These are phyloP conservation scores for Mormyrops boulengeri DNA, from an alignment of 2,797 vertebrate genomes.

Conservation along the genomic window DNA sequence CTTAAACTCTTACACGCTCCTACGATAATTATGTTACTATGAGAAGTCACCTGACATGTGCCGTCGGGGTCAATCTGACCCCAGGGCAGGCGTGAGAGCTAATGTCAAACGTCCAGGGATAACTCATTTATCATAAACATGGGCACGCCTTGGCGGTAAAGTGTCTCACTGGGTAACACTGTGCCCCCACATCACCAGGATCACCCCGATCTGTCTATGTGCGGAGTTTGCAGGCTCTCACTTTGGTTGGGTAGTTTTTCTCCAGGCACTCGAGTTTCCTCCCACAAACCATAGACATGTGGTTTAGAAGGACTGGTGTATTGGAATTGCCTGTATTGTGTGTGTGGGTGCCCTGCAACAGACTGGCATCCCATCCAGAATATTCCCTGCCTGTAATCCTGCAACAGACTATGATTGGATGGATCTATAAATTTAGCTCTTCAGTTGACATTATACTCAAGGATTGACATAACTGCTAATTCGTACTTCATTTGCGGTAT, in stretches of 20 bases:
- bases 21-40: neutral
- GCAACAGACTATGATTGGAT: neutral
- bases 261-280: neutral
- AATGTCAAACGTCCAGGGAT: neutral
- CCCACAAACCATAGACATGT: neutral
- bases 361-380: neutral
- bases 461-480: too few species aligned
- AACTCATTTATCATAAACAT: neutral
- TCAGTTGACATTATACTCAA: neutral
- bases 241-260: neutral
- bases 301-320: neutral
- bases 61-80: neutral
- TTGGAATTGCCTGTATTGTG: neutral
- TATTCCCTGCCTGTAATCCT: neutral
- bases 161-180: neutral
- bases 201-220: neutral
- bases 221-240: neutral
- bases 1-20: neutral
- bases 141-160: neutral
- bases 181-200: neutral
- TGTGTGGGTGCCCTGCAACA: neutral
- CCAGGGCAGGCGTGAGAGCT: neutral
- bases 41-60: neutral
- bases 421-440: neutral
- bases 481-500: too few species aligned